phyloP scores from a whole-genome alignment of 2,113 vertebrate genomes.

The Microcebus ravelobensis region DNA sequence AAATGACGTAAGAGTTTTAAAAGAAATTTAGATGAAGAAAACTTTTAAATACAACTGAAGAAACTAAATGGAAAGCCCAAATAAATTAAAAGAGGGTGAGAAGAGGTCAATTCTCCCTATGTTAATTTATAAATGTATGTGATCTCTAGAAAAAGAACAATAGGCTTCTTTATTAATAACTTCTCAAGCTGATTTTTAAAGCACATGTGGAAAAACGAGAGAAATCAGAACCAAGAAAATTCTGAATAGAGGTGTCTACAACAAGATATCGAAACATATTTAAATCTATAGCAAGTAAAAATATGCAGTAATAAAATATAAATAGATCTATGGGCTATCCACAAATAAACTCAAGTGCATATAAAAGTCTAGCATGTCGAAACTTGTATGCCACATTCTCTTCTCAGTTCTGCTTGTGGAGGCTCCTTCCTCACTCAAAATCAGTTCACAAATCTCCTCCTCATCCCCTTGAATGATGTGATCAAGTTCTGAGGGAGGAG shows the following conservation, averaged over 20 bases:
- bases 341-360: neutral
- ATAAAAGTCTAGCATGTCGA: neutral
- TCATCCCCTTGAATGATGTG: too few relatives aligned
- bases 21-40: constrained; percentile 9
- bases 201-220: neutral
- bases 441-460: too few relatives aligned
- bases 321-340: neutral
- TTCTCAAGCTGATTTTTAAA: neutral
- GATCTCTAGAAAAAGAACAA: neutral
- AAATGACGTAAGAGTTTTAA: neutral
- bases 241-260: neutral
- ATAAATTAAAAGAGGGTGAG: neutral
- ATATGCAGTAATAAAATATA: neutral
- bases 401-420: too few relatives aligned
- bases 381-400: neutral
- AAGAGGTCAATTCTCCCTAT: neutral
- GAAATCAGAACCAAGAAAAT: neutral
- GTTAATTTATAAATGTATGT: neutral
- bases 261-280: neutral
- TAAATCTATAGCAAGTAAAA: neutral
- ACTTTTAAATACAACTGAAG: neutral
- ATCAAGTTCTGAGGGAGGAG: too few relatives aligned
- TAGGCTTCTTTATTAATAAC: neutral
- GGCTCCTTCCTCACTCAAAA: too few relatives aligned
- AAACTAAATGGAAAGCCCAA: neutral